Base-by-base conservation (phyloP, 2,113 vertebrate species). In the Strix uralensis region DNA sequence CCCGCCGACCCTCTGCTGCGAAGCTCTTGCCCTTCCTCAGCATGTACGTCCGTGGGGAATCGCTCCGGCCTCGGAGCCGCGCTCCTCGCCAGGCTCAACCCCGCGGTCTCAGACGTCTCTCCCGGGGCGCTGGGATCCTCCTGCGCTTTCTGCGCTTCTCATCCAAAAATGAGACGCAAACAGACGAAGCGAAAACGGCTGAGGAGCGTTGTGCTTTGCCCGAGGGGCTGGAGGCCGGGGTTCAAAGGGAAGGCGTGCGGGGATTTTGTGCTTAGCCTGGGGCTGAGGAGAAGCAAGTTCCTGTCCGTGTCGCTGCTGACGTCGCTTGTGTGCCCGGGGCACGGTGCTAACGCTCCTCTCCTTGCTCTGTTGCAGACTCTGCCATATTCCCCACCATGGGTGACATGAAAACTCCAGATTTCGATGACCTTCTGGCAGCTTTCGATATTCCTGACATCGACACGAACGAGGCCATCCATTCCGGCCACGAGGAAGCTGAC, bases 401-500 rank as follows among this genome's bases (percentile, higher is more conserved):
- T 95, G 99, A 99, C 98, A 99, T 99, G 99, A 99, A 99, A 93
- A 99, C 99, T 25, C 99, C 99, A 20, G 99, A 99, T 93, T 99
- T 99, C 13, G 99, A 99, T 29, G 99, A 99, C 97, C 98, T 99
- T 9, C 94, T 99, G 97, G 99, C 99, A 54, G 99, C 99, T 5
- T 99, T 99, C 46, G 99, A 99, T 97, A 99, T 99, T 75, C 99
- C 99, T 1, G 99, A 99, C 89, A 99, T 99, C n/a, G 99, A 99
- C 91, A 98, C 99, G 2, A 99, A 99, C 44, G 99, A 99, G 81
- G 99, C 99, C 84, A 99, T 99, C 70, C 99, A 99, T 10, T 99
- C 99, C 0, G 98, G 98, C 63, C 98, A 99, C 1, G 99, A 99
- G 77, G 98, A 98, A 1, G 97, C 98, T 2, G 99, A 99, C 1